These are phyloP conservation scores for Leptura quadrifasciata DNA, from an alignment of 2,888 invertebrate genomes.

Conservation along the genomic window DNA sequence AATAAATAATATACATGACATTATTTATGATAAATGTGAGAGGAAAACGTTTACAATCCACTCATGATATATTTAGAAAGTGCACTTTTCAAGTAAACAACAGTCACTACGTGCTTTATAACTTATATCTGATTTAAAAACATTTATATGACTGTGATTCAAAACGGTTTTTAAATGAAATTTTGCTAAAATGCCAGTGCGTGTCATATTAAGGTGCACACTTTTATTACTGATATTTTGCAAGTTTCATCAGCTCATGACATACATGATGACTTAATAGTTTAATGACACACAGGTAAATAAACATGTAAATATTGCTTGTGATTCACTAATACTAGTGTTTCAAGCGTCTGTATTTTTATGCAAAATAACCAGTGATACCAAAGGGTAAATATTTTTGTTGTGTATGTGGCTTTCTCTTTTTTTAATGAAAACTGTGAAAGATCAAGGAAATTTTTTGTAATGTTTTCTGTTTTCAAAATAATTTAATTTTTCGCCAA, in stretches of 20 bases:
- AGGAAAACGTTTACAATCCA: neutral
- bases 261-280: neutral
- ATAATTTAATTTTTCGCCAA: no score
- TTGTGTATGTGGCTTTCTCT: neutral
- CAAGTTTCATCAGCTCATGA: neutral
- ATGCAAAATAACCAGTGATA: constrained; percentile 6
- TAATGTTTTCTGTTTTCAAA: neutral
- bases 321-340: neutral
- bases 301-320: neutral
- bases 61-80: neutral
- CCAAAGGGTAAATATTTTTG: neutral
- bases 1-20: neutral
- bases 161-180: constrained; percentile 37
- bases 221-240: constrained; percentile 3
- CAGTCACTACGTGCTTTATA: constrained; percentile 18
- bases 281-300: neutral
- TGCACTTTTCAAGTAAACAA: neutral
- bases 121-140: constrained; percentile 16
- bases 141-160: constrained; percentile 36
- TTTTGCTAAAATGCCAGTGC: constrained; percentile 38
- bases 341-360: neutral
- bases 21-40: neutral
- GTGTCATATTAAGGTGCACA: constrained; percentile 45
- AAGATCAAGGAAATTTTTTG: neutral
- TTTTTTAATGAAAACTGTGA: neutral